These are phyloP conservation scores for Formica exsecta DNA, from an alignment of 1,140 invertebrate species.

Conservation along the genomic window DNA sequence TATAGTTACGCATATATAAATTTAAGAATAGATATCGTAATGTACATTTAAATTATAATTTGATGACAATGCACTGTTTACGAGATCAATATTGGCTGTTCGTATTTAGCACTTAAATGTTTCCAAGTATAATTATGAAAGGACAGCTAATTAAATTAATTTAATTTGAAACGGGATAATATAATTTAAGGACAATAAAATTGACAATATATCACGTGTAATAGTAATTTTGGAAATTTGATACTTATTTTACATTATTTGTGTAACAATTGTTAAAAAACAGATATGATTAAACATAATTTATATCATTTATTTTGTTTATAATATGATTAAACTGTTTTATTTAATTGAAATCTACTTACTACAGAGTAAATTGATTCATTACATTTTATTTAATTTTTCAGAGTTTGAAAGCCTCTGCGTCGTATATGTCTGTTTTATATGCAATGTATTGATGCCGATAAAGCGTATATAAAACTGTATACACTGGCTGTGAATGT, in stretches of 20 bases:
- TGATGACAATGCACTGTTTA: background rate
- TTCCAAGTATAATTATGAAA: background rate
- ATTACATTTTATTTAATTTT: conserved; percentile 32
- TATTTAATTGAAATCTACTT: background rate
- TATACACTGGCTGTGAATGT: background rate
- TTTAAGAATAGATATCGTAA: background rate
- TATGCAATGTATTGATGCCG: conserved; percentile 55
- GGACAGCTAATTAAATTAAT: background rate
- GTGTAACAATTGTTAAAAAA: conserved; percentile 11
- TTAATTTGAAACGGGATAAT: background rate
- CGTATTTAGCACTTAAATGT: background rate
- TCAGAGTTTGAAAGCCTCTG: conserved; percentile 66
- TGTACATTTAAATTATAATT: background rate
- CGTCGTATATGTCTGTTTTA: conserved; percentile 65
- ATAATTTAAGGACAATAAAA: conserved; percentile 4
- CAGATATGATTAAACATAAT: conserved; percentile 3
- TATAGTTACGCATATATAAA: background rate
- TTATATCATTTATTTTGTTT: conserved; percentile 7
- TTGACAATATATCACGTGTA: background rate
- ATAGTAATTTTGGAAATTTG: background rate
- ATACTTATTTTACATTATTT: background rate
- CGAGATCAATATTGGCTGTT: background rate
- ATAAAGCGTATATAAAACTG: background rate
- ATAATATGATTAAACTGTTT: background rate
- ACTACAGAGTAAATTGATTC: background rate